Evolutionary conservation across 2,888 invertebrate species (phyloP).

Genomic region (Apamea sordens): DNA sequence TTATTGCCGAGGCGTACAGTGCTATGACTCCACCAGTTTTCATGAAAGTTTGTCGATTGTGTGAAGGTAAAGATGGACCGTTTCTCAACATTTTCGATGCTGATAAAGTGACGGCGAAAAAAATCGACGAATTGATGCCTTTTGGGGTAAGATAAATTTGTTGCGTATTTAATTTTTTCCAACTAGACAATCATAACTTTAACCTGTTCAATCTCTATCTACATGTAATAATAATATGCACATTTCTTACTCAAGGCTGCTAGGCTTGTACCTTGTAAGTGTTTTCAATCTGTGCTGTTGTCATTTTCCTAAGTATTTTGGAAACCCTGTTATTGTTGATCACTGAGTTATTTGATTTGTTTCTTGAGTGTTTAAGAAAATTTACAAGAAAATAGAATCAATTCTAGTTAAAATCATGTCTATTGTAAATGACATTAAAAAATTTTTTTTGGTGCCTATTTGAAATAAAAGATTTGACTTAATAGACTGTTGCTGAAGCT

Average conservation of each 20-base stretch:
- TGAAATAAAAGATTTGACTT: not conserved
- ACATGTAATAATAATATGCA: not conserved
- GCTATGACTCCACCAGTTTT: constrained; percentile 73
- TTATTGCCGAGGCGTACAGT: constrained; percentile 74
- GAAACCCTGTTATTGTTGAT: not conserved
- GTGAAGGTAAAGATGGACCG: constrained; percentile 87
- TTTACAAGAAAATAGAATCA: not conserved
- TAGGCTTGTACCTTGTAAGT: not conserved
- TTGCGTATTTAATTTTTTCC: not conserved
- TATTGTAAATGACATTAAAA: not conserved
- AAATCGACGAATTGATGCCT: constrained; percentile 86
- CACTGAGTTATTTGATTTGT: not conserved
- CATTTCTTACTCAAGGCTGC: not conserved
- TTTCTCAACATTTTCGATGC: constrained; percentile 87
- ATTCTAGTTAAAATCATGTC: too few relatives aligned
- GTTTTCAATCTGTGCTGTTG: constrained; percentile 25
- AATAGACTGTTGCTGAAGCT: not conserved
- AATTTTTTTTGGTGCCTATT: not conserved
- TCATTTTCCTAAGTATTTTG: not conserved
- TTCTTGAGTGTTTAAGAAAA: too few relatives aligned
- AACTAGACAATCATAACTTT: not conserved
- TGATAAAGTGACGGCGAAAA: constrained; percentile 84
- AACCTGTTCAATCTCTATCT: not conserved
- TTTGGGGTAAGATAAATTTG: constrained; percentile 80
- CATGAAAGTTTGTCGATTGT: constrained; percentile 85